Base-by-base conservation (phyloP, 2,113 vertebrate genomes). In the Eclectus roratus region DNA sequence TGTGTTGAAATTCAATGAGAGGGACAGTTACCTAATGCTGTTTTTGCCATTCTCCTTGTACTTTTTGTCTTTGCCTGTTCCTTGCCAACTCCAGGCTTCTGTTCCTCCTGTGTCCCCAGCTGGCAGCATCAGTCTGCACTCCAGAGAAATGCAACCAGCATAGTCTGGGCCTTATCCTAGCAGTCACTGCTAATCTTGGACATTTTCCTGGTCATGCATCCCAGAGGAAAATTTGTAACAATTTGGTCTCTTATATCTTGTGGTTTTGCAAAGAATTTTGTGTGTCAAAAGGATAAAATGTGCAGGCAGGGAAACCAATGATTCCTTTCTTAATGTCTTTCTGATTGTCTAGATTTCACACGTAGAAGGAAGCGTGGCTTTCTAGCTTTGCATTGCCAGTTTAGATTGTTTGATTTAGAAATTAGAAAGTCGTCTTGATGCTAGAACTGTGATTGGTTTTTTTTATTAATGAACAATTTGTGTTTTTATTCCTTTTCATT, bases 401-500 rank as follows among this genome's bases (percentile, higher is more conserved):
- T 93, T 73, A 44, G 21, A 15, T 61, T 77, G 60, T 69, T 69
- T 41, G 6, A 35, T 80, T 49, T 61, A 88, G 71, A 63, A 91
- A 85, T 58, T 58, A 78, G 58, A 33, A 63, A 65, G 17, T 28
- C 3, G 47, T 33, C 11, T 55, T 39, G 31, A n/a, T 68, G n/a
- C 9, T 82, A 58, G 29, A 95, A 74, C 24, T 61, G 0, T 79
- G 35, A 41, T 56, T 39, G 44, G 1, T 87, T 5, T 81, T 81
- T 80, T 91, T 89, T 88, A 53, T 81, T 94, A 70, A 95, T 31
- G 56, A 92, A 37, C 43, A 47, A 78, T 71, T 91, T 92, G 21
- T 96, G 52, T 94, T 81, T 21, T 89, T 33, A 17, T 97, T 94
- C 83, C 39, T 94, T 96, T 74, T 83, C 71, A 88, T 94, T 85